A percentile compares a stretch with the other conserved stretches of the same genome.
phyloP scores from a whole-genome alignment of 2,797 vertebrate species.

The Pipistrellus nathusii region DNA sequence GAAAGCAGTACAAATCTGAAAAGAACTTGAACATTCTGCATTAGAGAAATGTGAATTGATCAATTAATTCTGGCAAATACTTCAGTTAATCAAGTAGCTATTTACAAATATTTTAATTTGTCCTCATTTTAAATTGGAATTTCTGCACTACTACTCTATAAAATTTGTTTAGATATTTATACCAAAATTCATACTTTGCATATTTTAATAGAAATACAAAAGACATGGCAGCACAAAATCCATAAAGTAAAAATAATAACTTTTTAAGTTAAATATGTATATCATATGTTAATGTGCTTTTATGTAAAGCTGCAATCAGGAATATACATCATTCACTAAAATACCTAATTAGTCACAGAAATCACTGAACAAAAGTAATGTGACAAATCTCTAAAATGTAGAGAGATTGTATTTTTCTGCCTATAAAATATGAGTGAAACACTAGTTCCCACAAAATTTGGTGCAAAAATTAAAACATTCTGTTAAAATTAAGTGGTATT shows the following conservation, averaged over 20 bases:
- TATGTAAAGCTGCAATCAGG: conserved; percentile 24
- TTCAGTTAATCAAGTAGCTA: conserved; percentile 46
- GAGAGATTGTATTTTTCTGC: neutral
- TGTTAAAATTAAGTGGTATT: conserved; percentile 2
- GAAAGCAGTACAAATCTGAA: conserved; percentile 82
- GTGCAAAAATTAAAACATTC: conserved; percentile 26
- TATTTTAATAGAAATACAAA: conserved; percentile 64
- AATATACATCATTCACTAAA: conserved; percentile 56
- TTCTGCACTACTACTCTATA: neutral
- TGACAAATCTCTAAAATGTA: conserved; percentile 32
- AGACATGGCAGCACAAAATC: conserved; percentile 59
- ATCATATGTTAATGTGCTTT: neutral
- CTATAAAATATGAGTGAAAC: neutral
- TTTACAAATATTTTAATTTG: conserved; percentile 46
- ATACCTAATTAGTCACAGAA: conserved; percentile 52
- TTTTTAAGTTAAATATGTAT: neutral
- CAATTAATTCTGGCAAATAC: conserved; percentile 34
- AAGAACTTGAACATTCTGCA: conserved; percentile 55
- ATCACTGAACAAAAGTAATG: conserved; percentile 29
- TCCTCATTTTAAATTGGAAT: conserved; percentile 61
- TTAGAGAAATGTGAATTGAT: conserved; percentile 57
- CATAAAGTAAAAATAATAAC: conserved; percentile 35
- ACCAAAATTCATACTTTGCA: conserved; percentile 61
- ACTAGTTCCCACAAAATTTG: neutral
- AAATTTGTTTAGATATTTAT: conserved; percentile 62